Percentiles rank a stretch among this genome's conserved stretches.
Evolutionary conservation across 2,113 vertebrate genomes (phyloP).

Genomic region (Apaloderma vittatum): DNA sequence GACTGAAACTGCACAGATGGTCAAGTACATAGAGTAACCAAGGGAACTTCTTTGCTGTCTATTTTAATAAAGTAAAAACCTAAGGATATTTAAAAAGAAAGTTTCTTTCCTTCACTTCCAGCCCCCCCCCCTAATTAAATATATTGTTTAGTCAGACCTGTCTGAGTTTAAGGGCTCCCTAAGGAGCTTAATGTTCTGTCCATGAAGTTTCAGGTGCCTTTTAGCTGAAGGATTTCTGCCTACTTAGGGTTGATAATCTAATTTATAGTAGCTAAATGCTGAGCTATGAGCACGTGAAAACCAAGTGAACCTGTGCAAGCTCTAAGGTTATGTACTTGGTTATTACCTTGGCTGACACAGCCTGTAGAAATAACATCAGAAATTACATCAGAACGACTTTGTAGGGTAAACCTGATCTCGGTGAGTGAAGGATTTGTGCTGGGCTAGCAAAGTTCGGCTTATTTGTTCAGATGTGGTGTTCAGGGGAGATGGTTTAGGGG

Average conservation of each 20-base stretch:
- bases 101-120: neutral
- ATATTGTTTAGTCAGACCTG: neutral
- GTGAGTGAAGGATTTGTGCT: neutral
- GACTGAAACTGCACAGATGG: slow-evolving; percentile 48
- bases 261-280: neutral
- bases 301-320: neutral
- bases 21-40: slow-evolving; percentile 35
- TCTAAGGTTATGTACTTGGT: neutral
- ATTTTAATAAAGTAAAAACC: slow-evolving; percentile 22
- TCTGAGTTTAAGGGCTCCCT: neutral
- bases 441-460: neutral
- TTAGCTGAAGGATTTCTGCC: neutral
- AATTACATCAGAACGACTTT: neutral
- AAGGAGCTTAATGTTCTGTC: neutral
- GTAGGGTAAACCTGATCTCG: neutral
- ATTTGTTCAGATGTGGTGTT: too few relatives aligned
- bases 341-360: neutral
- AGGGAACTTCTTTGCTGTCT: slow-evolving; percentile 39
- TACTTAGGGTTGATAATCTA: neutral
- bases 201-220: neutral
- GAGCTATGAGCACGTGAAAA: neutral
- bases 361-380: neutral
- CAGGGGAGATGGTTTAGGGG: too few relatives aligned
- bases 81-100: neutral
- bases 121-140: too few relatives aligned